Evolutionary conservation across 1,140 invertebrate genomes (phyloP).

Genomic region (Ptiloglossa arizonensis): DNA sequence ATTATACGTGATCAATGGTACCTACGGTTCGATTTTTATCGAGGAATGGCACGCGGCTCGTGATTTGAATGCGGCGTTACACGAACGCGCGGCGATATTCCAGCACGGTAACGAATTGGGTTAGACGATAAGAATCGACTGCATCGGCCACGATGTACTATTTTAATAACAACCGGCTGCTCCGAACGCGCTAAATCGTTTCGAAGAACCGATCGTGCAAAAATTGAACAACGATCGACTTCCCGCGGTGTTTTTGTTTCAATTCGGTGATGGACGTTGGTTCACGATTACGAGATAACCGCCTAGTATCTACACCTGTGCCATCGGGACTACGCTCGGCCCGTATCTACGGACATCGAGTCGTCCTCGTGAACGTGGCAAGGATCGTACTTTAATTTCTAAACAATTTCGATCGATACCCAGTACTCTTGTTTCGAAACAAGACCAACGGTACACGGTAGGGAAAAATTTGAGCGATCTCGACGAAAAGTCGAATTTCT

Average conservation of each 20-base stretch:
- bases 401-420: too few species aligned
- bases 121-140: slow-evolving; percentile 33
- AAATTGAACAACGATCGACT: neutral
- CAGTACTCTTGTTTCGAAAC: too few species aligned
- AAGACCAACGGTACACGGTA: too few species aligned
- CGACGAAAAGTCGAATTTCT: too few species aligned
- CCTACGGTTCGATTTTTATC: slow-evolving; percentile 25
- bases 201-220: neutral
- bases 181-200: neutral
- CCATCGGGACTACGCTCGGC: too few species aligned
- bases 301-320: too few species aligned
- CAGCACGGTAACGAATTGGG: slow-evolving; percentile 10
- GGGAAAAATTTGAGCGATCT: too few species aligned
- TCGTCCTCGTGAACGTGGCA: too few species aligned
- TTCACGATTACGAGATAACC: too few species aligned
- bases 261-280: too few species aligned
- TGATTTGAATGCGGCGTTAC: slow-evolving; percentile 24
- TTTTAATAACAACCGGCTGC: neutral
- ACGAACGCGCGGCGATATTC: neutral
- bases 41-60: neutral
- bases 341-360: too few species aligned
- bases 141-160: slow-evolving; percentile 26
- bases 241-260: neutral
- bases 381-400: too few species aligned
- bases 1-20: slow-evolving; percentile 34